Base-by-base conservation (phyloP, 2,797 vertebrate genomes). In the Acestrorhynchus altus region DNA sequence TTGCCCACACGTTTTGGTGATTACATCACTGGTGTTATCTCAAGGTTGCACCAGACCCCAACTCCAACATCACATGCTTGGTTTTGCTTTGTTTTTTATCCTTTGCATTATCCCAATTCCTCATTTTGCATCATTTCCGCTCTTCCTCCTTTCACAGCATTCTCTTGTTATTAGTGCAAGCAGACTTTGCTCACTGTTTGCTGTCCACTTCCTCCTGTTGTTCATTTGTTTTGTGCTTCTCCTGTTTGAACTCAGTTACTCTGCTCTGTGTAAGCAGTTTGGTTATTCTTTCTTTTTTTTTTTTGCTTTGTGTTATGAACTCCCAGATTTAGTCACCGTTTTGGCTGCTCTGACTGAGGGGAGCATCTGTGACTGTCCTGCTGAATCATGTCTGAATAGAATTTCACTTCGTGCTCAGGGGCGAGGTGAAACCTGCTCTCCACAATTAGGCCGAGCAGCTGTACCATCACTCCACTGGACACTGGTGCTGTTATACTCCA, bases 311-410 rank as follows among this genome's bases (percentile, higher is more conserved):
- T 46, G 28, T 28, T 31, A 15, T 8, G 24, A 8, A 28, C 44
- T 28, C 22, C 11, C 60, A 40, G 63, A 24, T n/a, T 28, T 22
- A 13, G 16, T 59, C 28, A 60, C 12, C 15, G 24, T 31, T 52
- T 65, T 31, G 26, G 20, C 26, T 44, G 49, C 1, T 15, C 40
- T n/a, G 28, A 54, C 13, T 31, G 26, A 42, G 39, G 12, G 64
- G 40, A 66, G 35, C 39, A 28, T 26, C 22, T 49, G 44, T 49
- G 42, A 46, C 15, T 26, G 15, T 42, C n/a, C 44, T 16, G 44
- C 42, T 67, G 64, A 67, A 61, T 46, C 52, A 31, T 63, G 39
- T 28, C 26, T 46, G n/a, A 46, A n/a, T 24, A 40, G 49, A 42
- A 18, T 46, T 67, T 67, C 44, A 49, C 64, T 24, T 6, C 12